phyloP scores from a whole-genome alignment of 2,113 vertebrate species.

The Protobothrops flavoviridis region DNA sequence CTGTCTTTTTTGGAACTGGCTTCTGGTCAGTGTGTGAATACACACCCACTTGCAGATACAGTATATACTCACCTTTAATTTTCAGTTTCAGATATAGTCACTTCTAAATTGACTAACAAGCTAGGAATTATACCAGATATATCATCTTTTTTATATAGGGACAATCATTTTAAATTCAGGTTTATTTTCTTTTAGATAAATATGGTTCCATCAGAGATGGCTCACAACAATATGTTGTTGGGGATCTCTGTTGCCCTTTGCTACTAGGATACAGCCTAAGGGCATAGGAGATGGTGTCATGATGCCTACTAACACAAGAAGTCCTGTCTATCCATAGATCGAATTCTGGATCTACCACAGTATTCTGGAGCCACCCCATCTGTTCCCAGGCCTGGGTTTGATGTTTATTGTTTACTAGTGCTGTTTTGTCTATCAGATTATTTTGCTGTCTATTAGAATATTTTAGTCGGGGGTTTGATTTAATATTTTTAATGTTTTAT shows the following conservation, averaged over 20 bases:
- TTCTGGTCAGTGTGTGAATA: not conserved
- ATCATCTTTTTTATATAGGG: not conserved
- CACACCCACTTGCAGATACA: not conserved
- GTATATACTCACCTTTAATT: not conserved
- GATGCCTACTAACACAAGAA: not conserved
- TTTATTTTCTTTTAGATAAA: not conserved
- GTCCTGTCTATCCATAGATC: not conserved
- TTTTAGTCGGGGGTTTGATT: not conserved
- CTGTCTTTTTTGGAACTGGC: not conserved
- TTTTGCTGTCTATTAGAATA: not conserved
- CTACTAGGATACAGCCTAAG: not conserved
- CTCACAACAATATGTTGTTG: not conserved
- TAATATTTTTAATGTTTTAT: not conserved
- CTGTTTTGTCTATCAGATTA: not conserved
- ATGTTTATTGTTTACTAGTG: not conserved
- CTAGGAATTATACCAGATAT: not conserved
- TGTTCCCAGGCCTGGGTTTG: not conserved
- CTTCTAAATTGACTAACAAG: not conserved
- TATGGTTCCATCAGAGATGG: not conserved
- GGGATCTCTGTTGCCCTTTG: not conserved
- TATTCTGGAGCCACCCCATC: not conserved
- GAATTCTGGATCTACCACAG: not conserved
- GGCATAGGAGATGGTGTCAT: not conserved
- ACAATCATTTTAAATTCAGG: not conserved
- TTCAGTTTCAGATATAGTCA: not conserved